Evolutionary conservation across 2,888 invertebrate genomes (phyloP).

Genomic region (Timema cristinae): DNA sequence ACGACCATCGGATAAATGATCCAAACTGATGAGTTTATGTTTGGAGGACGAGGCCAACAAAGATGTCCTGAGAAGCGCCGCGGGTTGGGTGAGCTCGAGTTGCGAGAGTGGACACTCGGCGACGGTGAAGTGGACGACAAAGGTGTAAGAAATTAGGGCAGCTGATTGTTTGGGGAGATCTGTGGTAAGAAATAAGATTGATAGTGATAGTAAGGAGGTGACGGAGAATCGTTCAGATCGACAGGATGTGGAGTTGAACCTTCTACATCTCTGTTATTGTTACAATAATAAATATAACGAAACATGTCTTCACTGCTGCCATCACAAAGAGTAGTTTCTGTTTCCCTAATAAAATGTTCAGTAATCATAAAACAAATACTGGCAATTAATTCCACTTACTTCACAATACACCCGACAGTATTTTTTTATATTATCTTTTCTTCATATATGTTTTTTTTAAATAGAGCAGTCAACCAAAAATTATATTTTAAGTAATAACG

Average conservation of each 20-base stretch:
- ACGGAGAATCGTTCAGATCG: too few relatives aligned
- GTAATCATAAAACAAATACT: neutral
- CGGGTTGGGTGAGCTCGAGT: neutral
- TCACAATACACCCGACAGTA: too few relatives aligned
- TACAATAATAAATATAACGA: constrained; percentile 30
- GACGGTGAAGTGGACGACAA: too few relatives aligned
- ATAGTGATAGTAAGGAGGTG: too few relatives aligned
- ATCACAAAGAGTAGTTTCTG: neutral
- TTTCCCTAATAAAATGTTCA: neutral
- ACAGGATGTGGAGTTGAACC: neutral
- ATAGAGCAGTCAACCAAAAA: too few relatives aligned
- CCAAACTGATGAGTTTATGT: constrained; percentile 12
- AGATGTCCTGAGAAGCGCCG: constrained; percentile 5
- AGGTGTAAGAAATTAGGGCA: neutral
- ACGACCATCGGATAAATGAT: constrained; percentile 37
- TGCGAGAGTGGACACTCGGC: neutral
- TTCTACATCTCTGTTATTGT: constrained; percentile 23
- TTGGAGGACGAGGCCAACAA: too few relatives aligned
- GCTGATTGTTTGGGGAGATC: neutral
- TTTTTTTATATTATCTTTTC: too few relatives aligned
- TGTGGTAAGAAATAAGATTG: neutral
- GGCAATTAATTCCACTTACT: too few relatives aligned
- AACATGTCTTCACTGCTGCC: constrained; percentile 29
- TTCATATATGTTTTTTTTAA: too few relatives aligned
- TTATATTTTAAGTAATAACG: too few relatives aligned